Percentiles rank a stretch among this genome's conserved stretches.
Evolutionary conservation across 2,888 invertebrate genomes (phyloP).

Genomic region (Dynastes tityus): DNA sequence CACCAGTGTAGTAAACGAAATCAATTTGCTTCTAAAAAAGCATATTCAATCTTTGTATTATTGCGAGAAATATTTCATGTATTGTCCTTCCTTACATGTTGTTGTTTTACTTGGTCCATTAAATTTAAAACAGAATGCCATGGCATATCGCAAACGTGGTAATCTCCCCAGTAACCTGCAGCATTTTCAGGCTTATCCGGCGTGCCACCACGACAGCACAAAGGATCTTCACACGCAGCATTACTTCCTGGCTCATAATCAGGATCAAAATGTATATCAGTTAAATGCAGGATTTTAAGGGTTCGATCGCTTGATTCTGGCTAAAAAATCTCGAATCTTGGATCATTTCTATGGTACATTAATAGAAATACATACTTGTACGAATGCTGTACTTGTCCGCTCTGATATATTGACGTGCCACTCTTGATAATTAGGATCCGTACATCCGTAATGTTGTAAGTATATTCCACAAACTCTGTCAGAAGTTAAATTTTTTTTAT

Average conservation of each 20-base stretch:
- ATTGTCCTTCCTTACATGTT: constrained; percentile 54
- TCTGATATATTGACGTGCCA: constrained; percentile 63
- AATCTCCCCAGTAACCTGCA: constrained; percentile 89
- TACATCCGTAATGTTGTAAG: constrained; percentile 70
- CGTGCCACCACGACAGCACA: constrained; percentile 82
- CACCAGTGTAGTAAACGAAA: constrained; percentile 88
- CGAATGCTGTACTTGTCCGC: constrained; percentile 2
- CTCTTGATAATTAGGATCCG: constrained; percentile 60
- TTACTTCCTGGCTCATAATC: constrained; percentile 79
- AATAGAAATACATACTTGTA: constrained; percentile 5
- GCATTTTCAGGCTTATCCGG: constrained; percentile 63
- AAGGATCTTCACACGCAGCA: constrained; percentile 81
- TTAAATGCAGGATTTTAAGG: constrained; percentile 75
- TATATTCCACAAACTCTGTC: constrained; percentile 75
- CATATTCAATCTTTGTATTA: not conserved
- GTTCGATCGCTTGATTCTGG: constrained; percentile 68
- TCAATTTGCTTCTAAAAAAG: constrained; percentile 71
- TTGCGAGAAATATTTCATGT: not conserved
- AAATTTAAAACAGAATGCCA: constrained; percentile 79
- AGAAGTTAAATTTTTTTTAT: constrained; percentile 72
- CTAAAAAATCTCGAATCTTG: constrained; percentile 8
- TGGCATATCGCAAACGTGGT: constrained; percentile 84
- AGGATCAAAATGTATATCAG: constrained; percentile 87
- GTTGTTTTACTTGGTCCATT: constrained; percentile 71
- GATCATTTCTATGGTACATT: not conserved